Evolutionary conservation across 2,797 vertebrate species (phyloP), one percentile per base, ranked within the genome.

Genomic region (Acridotheres tristis): DNA sequence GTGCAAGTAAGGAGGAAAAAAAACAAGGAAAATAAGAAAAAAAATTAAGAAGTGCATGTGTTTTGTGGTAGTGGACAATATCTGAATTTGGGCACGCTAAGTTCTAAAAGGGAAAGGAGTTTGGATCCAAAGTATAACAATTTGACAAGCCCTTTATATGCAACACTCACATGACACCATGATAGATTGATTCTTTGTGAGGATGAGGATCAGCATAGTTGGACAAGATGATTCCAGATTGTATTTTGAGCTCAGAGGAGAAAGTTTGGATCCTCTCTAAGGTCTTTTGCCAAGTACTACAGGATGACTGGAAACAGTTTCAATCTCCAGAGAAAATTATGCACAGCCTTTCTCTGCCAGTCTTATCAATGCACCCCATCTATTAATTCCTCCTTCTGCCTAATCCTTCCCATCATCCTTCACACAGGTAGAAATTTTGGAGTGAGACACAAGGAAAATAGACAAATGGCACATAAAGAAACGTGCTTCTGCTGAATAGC

Each of bases 1-100:
- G 13, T 22, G 5, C 5, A 76, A 72, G 15, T 59, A 23, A 5
- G 48, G 21, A 5, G 48, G 7, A 4, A 57, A 55, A 10, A 22
- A 22, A 10, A 4, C 5, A 10, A 30, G 40, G 9, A 4, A 29
- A 7, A 9, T 2, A 36, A 6, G 4, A 9, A 66, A 16, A 16
- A 20, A 7, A 18, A 11, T 19, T 26, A 78, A 18, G 2, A 7
- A 19, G 0, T 19, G 5, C 1, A 21, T 54, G 4, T 3, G 25
- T 90, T 89, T 55, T 53, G 6, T 55, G 20, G 11, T 63, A 43
- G 8, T 61, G 65, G 16, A 5, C 42, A 57, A 42, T 54, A 38
- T 22, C 11, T 61, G 21, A 38, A 78, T 93, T 78, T 4, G 7
- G 16, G 13, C 11, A 43, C 27, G 47, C 30, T 59, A 50, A 47